phyloP scores from a whole-genome alignment of 2,797 vertebrate species.

The Coccyzus lansbergi region DNA sequence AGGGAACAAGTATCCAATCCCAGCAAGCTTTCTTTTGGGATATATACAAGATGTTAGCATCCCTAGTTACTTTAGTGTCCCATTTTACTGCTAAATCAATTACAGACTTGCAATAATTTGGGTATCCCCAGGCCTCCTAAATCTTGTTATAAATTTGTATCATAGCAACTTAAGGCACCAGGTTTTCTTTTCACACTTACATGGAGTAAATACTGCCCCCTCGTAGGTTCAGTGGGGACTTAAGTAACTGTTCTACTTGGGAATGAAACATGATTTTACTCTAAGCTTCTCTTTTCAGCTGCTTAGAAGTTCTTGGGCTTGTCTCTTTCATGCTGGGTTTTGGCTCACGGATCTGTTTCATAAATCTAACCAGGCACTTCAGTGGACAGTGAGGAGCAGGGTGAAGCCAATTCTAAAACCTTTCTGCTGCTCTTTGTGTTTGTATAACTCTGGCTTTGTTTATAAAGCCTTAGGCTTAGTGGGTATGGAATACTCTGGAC shows the following conservation, averaged over 20 bases:
- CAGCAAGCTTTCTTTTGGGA: background rate
- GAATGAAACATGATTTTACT: background rate
- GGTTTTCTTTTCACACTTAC: background rate
- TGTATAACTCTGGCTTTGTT: background rate
- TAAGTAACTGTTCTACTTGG: background rate
- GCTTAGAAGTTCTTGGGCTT: background rate
- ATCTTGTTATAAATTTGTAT: background rate
- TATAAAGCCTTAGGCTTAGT: slow-evolving; percentile 27
- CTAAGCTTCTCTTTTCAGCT: background rate
- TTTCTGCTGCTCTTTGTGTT: background rate
- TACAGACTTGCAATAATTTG: background rate
- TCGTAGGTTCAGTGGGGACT: background rate
- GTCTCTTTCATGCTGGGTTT: slow-evolving; percentile 1
- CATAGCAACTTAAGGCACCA: background rate
- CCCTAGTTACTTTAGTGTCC: background rate
- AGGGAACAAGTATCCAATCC: background rate
- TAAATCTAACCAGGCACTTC: background rate
- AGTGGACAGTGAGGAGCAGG: background rate
- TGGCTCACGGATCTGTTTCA: background rate
- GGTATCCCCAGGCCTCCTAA: background rate
- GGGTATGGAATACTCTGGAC: background rate
- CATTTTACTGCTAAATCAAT: background rate
- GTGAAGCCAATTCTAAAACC: background rate
- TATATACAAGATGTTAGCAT: background rate
- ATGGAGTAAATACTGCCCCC: background rate